Conservation (phyloP, 2,888 invertebrate genomes). For the Ophonus ardosiacus region DNA sequence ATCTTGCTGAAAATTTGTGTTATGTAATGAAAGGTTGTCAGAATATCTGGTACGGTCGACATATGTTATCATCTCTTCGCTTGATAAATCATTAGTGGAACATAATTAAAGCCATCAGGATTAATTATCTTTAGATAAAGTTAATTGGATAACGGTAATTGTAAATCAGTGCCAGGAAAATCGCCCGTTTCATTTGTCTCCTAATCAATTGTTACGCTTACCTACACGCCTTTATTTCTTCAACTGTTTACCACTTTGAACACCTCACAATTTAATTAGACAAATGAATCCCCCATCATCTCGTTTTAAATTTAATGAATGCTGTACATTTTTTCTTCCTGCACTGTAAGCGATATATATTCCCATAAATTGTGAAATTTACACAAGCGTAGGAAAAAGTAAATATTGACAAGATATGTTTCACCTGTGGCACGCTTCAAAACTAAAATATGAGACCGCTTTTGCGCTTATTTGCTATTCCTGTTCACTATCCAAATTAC, state of each 20-base stretch:
- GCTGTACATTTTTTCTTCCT: background rate
- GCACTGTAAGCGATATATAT: background rate
- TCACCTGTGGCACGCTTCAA: conserved; percentile 22
- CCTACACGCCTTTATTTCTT: conserved; percentile 22
- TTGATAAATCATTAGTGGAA: conserved; percentile 43
- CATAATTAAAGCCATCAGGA: conserved; percentile 37
- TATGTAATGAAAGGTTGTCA: background rate
- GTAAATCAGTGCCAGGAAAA: conserved; percentile 39
- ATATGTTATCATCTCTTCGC: conserved; percentile 9
- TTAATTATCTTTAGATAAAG: conserved; percentile 50
- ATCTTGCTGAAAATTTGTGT: background rate
- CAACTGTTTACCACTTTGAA: conserved; percentile 4
- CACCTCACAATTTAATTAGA: background rate
- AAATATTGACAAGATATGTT: conserved; percentile 40
- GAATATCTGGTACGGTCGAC: background rate
- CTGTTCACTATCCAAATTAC: background rate
- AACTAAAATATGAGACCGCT: background rate
- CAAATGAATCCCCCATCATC: background rate
- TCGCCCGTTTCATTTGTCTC: conserved; percentile 30
- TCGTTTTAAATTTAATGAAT: conserved; percentile 3
- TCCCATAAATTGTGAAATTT: conserved; percentile 40
- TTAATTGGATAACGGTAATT: conserved; percentile 48
- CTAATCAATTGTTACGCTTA: conserved; percentile 22
- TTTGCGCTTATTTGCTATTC: no score
- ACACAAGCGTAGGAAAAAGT: conserved; percentile 10